Conservation (phyloP, 2,888 invertebrate genomes). For the Noctua comes region DNA sequence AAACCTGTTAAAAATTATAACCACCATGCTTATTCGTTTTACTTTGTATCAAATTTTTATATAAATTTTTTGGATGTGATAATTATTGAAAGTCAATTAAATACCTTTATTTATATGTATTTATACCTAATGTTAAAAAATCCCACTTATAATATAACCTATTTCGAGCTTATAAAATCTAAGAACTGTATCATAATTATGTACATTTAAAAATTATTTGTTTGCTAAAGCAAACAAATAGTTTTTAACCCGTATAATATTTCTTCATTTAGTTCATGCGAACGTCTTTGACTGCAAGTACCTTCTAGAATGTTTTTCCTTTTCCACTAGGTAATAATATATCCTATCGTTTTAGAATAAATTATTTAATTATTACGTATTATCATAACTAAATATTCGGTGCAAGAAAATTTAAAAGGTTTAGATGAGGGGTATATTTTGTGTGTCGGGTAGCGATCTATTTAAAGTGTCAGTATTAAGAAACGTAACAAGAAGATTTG, state of each 20-base stretch:
- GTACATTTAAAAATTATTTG: not conserved
- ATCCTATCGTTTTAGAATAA: not conserved
- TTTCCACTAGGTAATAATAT: not conserved
- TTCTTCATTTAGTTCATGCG: not conserved
- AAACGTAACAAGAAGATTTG: not conserved
- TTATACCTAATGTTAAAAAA: conserved; percentile 16
- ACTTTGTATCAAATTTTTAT: not conserved
- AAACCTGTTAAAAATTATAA: not conserved
- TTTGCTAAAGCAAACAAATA: too few species aligned
- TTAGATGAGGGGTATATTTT: not conserved
- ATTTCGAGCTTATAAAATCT: conserved; percentile 19
- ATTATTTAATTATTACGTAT: not conserved
- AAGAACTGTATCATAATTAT: not conserved
- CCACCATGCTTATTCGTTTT: not conserved
- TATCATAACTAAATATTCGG: not conserved
- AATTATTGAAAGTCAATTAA: conserved; percentile 39
- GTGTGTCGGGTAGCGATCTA: not conserved
- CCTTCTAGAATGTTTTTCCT: not conserved
- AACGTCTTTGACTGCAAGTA: not conserved
- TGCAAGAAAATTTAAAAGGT: not conserved
- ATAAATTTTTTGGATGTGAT: conserved; percentile 16
- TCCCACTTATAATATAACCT: not conserved
- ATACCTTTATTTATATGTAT: not conserved
- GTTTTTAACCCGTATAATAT: not conserved
- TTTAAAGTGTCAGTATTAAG: not conserved